phyloP scores from a whole-genome alignment of 2,113 vertebrate genomes.

The Myrmecophaga tridactyla region DNA sequence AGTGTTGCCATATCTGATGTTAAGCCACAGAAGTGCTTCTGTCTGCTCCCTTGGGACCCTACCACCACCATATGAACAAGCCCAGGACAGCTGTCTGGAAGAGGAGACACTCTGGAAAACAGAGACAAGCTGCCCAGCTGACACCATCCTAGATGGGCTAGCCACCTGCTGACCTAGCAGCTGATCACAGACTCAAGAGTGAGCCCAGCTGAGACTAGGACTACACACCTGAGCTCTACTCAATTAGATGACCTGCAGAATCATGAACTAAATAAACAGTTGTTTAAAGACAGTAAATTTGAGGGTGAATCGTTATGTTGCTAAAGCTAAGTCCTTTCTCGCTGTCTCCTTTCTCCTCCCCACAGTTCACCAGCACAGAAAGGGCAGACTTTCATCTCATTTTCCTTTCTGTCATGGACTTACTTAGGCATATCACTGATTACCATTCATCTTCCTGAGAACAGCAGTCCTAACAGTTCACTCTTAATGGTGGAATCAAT shows the following conservation, averaged over 20 bases:
- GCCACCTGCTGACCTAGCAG: background rate
- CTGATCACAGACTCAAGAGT: background rate
- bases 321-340: background rate
- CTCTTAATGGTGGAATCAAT: background rate
- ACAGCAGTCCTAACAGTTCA: background rate
- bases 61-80: background rate
- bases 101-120: background rate
- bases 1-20: no score
- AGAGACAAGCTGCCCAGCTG: background rate
- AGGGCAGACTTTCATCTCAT: background rate
- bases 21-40: background rate
- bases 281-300: background rate
- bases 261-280: background rate
- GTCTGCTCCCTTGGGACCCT: background rate
- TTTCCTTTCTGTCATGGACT: background rate
- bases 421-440: background rate
- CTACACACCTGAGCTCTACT: background rate
- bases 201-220: background rate
- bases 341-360: background rate
- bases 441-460: constrained; percentile 6
- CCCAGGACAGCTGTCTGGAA: background rate
- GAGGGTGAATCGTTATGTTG: background rate
- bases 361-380: background rate
- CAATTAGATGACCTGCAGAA: background rate
- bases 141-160: background rate